A percentile compares a stretch with the other conserved stretches of the same genome.
These are phyloP conservation scores for Diplodus sargus DNA, from an alignment of 2,797 vertebrate species.

Conservation along the genomic window DNA sequence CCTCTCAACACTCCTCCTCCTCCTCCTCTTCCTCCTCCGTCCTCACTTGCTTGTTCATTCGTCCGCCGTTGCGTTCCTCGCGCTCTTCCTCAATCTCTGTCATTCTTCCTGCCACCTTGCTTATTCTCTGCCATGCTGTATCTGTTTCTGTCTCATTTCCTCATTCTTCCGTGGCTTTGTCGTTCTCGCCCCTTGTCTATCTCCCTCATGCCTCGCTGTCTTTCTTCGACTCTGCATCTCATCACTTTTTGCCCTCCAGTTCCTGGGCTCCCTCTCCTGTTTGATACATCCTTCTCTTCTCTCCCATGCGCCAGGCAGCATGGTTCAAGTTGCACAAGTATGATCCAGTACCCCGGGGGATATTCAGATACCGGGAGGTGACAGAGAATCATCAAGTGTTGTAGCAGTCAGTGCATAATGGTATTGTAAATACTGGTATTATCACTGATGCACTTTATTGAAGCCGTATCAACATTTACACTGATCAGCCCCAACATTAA, in stretches of 20 bases:
- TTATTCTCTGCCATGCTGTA: constrained; percentile 22
- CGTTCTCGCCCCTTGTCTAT: not conserved
- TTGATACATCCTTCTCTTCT: constrained; percentile 7
- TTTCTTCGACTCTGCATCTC: constrained; percentile 7
- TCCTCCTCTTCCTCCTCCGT: constrained; percentile 52
- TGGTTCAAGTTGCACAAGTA: constrained; percentile 1
- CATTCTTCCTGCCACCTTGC: constrained; percentile 47
- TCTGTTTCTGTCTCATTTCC: constrained; percentile 51
- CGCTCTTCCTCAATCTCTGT: constrained; percentile 43
- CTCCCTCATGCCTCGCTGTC: not conserved
- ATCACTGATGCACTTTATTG: not conserved
- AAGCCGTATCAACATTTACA: not conserved
- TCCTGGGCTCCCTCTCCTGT: not conserved
- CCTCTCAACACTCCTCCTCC: constrained; percentile 54
- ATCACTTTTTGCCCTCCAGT: constrained; percentile 17
- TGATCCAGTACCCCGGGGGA: not conserved
- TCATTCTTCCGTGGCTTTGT: constrained; percentile 24
- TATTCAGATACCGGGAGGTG: not conserved
- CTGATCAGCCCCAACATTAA: too few species aligned
- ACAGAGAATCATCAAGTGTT: not conserved
- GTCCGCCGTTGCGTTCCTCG: constrained; percentile 9
- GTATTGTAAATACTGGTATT: not conserved
- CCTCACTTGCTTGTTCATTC: constrained; percentile 43
- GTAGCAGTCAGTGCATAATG: not conserved
- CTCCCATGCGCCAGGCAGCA: not conserved